These are phyloP conservation scores for Pseudachorutes palmiensis DNA, from an alignment of 1,140 invertebrate species.

Conservation along the genomic window DNA sequence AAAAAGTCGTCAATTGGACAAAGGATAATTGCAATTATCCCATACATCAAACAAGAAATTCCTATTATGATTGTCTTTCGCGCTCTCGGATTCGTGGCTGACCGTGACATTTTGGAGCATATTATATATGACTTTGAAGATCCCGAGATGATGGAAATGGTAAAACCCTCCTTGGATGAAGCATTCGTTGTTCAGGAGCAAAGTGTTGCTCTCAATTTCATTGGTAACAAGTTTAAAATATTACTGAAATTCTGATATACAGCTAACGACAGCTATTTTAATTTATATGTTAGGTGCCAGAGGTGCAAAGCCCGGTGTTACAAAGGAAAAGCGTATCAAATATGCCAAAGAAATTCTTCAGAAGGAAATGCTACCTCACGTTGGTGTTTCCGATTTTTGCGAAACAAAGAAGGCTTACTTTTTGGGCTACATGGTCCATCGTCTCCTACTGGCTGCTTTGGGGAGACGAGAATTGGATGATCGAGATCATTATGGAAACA, in stretches of 20 bases:
- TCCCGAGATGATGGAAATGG: slow-evolving; percentile 99
- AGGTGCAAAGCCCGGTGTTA: slow-evolving; percentile 92
- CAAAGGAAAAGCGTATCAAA: slow-evolving; percentile 96
- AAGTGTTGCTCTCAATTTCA: slow-evolving; percentile 96
- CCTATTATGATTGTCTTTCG: slow-evolving; percentile 98
- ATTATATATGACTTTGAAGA: slow-evolving; percentile 99
- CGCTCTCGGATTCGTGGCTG: slow-evolving; percentile 94
- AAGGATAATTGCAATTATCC: slow-evolving; percentile 91
- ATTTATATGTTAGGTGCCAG: slow-evolving; percentile 59
- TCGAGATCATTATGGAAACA: slow-evolving; percentile 99
- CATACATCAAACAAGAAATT: slow-evolving; percentile 98
- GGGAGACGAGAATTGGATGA: slow-evolving; percentile 93
- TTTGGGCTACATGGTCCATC: slow-evolving; percentile 96
- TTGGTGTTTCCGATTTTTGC: slow-evolving; percentile 97
- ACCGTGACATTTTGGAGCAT: slow-evolving; percentile 96
- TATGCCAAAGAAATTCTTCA: slow-evolving; percentile 98
- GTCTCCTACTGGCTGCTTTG: slow-evolving; percentile 84
- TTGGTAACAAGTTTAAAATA: no score
- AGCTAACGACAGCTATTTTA: not conserved
- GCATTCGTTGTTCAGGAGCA: slow-evolving; percentile 99
- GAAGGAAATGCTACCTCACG: slow-evolving; percentile 99
- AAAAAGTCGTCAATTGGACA: slow-evolving; percentile 98
- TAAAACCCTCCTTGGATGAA: slow-evolving; percentile 96
- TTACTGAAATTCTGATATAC: not conserved
- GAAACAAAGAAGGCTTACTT: slow-evolving; percentile 99